Conservation (phyloP, 2,113 vertebrate species). For the Pagrus major region DNA sequence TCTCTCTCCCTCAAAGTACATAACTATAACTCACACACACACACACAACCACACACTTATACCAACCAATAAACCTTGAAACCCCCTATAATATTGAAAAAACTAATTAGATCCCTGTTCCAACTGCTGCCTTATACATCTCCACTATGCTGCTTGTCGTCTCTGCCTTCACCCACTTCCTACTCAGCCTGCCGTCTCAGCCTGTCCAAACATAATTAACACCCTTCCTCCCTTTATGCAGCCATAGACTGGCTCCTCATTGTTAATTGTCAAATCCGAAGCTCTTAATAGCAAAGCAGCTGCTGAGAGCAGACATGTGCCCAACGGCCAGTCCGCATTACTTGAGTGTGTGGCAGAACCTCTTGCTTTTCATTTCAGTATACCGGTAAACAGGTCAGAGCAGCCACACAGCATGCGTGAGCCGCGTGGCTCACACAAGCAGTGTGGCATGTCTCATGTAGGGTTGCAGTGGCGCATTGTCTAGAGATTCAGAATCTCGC, state of each 20-base stretch:
- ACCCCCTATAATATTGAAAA: not conserved
- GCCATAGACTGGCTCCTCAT: not conserved
- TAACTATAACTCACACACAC: no score
- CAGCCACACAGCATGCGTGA: no score
- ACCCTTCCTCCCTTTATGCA: not conserved
- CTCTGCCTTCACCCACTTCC: not conserved
- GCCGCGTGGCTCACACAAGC: no score
- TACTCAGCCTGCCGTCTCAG: not conserved
- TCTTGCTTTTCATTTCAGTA: no score
- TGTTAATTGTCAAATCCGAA: constrained; percentile 24
- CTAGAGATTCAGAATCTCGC: no score
- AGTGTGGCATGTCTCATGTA: no score
- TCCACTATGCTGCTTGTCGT: constrained; percentile 11
- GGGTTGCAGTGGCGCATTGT: no score
- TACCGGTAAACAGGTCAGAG: no score
- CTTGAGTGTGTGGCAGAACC: no score
- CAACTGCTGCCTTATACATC: constrained; percentile 3
- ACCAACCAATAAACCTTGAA: not conserved
- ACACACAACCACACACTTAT: no score
- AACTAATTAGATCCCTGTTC: constrained; percentile 1
- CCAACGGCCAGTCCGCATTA: no score
- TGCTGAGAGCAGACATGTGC: constrained; percentile 12
- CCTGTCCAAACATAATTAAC: constrained; percentile 33
- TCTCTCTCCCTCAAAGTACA: not conserved
- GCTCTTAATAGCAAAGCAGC: constrained; percentile 3